Evolutionary conservation across 1,140 invertebrate genomes (phyloP).

Genomic region (Heliconius hewitsoni): DNA sequence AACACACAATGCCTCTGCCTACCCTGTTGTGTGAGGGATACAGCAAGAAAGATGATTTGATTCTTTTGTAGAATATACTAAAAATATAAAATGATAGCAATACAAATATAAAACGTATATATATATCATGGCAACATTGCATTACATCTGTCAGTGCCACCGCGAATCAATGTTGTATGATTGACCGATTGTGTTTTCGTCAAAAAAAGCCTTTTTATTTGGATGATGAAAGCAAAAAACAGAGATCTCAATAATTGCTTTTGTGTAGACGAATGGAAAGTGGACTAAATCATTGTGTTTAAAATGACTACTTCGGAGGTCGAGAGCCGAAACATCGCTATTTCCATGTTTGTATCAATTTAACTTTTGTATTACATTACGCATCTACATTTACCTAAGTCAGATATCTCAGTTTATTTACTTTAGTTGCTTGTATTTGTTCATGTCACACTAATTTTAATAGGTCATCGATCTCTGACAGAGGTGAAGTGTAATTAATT

Average conservation of each 20-base stretch:
- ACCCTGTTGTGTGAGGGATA: no score
- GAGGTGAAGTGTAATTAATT: constrained; percentile 1
- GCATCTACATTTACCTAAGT: constrained; percentile 14
- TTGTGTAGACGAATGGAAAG: constrained; percentile 50
- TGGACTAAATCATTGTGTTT: constrained; percentile 50
- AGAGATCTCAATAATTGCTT: constrained; percentile 53
- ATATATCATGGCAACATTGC: background rate
- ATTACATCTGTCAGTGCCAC: constrained; percentile 44
- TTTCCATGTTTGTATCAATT: constrained; percentile 74
- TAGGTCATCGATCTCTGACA: constrained; percentile 48
- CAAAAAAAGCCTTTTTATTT: constrained; percentile 61
- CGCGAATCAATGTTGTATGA: constrained; percentile 55
- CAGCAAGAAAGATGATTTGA: no score
- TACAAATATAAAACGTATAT: background rate
- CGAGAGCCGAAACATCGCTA: constrained; percentile 71
- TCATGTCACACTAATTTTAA: constrained; percentile 19
- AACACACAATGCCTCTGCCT: no score
- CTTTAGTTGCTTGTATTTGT: constrained; percentile 15
- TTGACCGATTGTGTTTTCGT: constrained; percentile 63
- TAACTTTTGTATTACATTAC: constrained; percentile 42
- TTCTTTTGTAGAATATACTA: background rate
- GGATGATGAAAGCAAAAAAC: constrained; percentile 77
- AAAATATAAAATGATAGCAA: background rate
- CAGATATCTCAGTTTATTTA: constrained; percentile 33
- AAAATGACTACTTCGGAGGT: constrained; percentile 73